Conservation (phyloP, 2,888 invertebrate genomes). For the Tipula helvola region DNA sequence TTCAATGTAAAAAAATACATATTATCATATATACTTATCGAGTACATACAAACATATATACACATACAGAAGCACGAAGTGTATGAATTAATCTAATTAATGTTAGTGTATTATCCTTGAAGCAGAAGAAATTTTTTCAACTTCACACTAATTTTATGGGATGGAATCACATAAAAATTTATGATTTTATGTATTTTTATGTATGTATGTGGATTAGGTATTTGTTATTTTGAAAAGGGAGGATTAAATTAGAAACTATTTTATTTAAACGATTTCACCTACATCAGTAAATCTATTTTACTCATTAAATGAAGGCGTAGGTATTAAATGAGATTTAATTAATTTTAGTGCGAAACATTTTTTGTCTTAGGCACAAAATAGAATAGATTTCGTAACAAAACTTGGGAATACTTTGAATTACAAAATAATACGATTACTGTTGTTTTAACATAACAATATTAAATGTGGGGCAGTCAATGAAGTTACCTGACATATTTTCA, state of each 20-base stretch:
- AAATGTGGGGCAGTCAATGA: too few species aligned
- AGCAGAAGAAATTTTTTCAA: neutral
- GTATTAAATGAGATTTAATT: neutral
- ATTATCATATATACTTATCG: too few species aligned
- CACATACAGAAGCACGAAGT: neutral
- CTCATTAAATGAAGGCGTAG: neutral
- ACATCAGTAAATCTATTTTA: neutral
- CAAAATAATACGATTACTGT: too few species aligned
- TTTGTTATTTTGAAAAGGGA: neutral
- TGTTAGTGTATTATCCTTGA: neutral
- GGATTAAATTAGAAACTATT: neutral
- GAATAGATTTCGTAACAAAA: too few species aligned
- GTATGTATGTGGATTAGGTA: neutral
- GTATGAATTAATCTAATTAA: neutral
- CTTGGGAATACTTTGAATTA: too few species aligned
- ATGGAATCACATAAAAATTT: neutral
- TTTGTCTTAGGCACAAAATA: neutral
- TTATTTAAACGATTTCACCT: neutral
- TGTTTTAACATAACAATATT: too few species aligned
- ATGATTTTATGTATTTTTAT: neutral
- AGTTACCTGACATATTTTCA: too few species aligned
- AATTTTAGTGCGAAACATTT: neutral
- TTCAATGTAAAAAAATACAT: neutral
- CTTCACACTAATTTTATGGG: conserved; percentile 4
- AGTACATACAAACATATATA: neutral